These are phyloP conservation scores for Bombus turneri DNA, from an alignment of 1,140 invertebrate species.

Conservation along the genomic window DNA sequence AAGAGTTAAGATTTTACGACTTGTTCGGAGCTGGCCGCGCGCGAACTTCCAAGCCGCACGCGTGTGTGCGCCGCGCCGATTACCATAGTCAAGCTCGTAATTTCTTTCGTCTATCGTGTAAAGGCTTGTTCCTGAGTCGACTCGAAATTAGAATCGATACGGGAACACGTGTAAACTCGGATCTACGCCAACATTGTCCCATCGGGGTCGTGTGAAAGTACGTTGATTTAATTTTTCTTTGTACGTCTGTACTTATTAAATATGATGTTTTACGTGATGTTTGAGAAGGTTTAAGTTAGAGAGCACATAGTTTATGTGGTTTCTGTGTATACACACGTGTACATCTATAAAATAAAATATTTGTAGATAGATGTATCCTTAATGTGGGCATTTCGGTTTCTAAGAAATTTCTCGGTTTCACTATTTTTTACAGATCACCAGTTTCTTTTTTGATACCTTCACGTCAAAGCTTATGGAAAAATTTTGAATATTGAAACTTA, in stretches of 20 bases:
- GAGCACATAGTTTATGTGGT: too few species aligned
- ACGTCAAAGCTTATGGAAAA: too few species aligned
- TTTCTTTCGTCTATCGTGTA: conserved; percentile 14
- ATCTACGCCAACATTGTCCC: not conserved
- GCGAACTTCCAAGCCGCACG: conserved; percentile 33
- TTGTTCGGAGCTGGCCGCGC: conserved; percentile 14
- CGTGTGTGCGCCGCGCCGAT: conserved; percentile 4
- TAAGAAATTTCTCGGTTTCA: too few species aligned
- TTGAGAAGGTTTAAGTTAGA: not conserved
- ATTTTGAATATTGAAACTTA: too few species aligned
- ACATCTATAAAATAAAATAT: too few species aligned
- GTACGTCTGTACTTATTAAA: not conserved
- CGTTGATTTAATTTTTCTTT: not conserved
- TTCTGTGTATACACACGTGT: too few species aligned
- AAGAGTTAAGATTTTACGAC: conserved; percentile 54
- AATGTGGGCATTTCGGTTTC: too few species aligned
- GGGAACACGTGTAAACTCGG: conserved; percentile 9
- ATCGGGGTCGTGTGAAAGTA: not conserved
- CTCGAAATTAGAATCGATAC: conserved; percentile 20
- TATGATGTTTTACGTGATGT: not conserved
- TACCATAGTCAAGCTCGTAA: conserved; percentile 40
- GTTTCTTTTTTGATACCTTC: too few species aligned
- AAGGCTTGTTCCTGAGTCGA: conserved; percentile 8
- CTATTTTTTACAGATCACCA: too few species aligned
- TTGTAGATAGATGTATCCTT: too few species aligned